Evolutionary conservation across 2,797 vertebrate genomes (phyloP), one percentile per base, ranked within the genome.

Genomic region (Sardinella longiceps): DNA sequence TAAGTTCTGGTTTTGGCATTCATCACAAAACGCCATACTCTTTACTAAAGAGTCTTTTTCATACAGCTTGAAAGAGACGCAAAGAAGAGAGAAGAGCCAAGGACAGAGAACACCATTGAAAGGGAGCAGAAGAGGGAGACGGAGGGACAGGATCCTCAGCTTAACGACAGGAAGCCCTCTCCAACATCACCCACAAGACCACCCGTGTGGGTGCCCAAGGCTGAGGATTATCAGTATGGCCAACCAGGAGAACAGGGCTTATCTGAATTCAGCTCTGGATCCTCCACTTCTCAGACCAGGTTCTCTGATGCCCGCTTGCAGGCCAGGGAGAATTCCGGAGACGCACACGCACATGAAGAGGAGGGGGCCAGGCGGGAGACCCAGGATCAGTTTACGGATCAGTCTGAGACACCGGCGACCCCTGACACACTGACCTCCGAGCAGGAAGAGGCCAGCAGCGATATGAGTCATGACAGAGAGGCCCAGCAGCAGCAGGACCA

Each of bases 51-150:
- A 83, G 14, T 77, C 37, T 86, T 82, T 25, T 25, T 80, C 80
- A 83, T 81, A 51, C 84, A 96, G 95, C 89, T 95, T 88, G 91
- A 91, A 87, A 23, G 82, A 87, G 89, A 60, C 87, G 89, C 60
- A 74, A 82, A 87, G 56, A 82, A 84, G 46, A 58, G 83, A 83
- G 85, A 84, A 43, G 74, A 28, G 0, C 1, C 33, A 9, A 10
- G 58, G 82, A 51, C 45, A 20, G 66, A 58, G 70, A 48, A 23
- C 0, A 3, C 1, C 0, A 84, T 2, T 84, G 87, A 86, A 58
- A 81, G 15, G 7, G 80, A 53, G 51, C 18, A 39, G 80, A 82
- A 53, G 84, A 66, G 45, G 82, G 84, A 39, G 43, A 82, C 1
- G 83, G 87, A 80, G 81, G 74, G 60, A 53, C 85, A 86, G 82